Conservation (phyloP, 2,888 invertebrate genomes). For the Phlogophora meticulosa region DNA sequence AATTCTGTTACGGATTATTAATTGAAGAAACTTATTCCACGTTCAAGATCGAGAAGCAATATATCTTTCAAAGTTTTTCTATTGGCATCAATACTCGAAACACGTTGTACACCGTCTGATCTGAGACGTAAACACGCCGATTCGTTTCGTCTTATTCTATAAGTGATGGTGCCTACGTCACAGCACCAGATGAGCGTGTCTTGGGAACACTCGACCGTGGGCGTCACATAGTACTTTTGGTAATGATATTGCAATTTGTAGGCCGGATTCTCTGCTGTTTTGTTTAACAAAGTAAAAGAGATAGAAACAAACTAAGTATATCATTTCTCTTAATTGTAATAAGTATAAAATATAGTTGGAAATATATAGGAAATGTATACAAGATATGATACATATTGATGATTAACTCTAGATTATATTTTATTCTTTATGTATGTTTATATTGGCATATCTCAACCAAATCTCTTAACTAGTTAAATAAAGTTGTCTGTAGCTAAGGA, state of each 20-base stretch:
- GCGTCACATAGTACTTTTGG: conserved; percentile 32
- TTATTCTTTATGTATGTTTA: too few species aligned
- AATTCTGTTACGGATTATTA: conserved; percentile 4
- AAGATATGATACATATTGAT: neutral
- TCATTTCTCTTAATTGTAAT: neutral
- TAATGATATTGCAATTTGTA: conserved; percentile 32
- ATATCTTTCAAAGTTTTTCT: conserved; percentile 22
- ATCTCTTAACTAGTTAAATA: too few species aligned
- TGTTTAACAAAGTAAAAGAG: neutral
- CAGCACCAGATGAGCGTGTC: conserved; percentile 21
- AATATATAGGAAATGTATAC: neutral
- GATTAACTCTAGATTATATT: too few species aligned
- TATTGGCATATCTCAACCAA: too few species aligned
- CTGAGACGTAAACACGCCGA: conserved; percentile 33
- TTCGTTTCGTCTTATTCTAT: conserved; percentile 40
- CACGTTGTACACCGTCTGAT: conserved; percentile 18
- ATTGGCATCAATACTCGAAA: conserved; percentile 4
- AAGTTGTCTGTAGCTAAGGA: neutral
- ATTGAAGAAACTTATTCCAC: conserved; percentile 1
- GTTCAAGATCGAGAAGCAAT: conserved; percentile 5
- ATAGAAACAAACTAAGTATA: neutral
- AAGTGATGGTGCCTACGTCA: conserved; percentile 41
- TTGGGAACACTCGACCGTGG: conserved; percentile 19
- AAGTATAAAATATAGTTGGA: neutral
- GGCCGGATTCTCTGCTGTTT: neutral